Evolutionary conservation across 2,113 vertebrate species (phyloP).

Genomic region (Hydropotes inermis): DNA sequence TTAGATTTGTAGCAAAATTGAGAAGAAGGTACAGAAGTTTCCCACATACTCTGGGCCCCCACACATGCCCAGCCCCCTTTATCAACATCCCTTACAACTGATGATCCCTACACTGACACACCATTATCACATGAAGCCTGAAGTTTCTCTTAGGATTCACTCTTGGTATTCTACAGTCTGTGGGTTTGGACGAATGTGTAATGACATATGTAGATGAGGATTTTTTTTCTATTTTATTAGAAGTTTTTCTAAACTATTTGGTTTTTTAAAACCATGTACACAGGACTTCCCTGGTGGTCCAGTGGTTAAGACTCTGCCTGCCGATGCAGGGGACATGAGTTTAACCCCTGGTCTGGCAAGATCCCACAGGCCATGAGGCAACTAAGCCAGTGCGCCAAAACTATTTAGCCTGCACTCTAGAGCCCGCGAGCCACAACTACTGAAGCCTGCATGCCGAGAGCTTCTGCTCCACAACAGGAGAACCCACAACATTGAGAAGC

Average conservation of each 20-base stretch:
- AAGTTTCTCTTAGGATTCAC: background rate
- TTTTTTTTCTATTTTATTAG: background rate
- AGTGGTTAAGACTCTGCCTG: background rate
- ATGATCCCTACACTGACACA: background rate
- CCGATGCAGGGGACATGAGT: background rate
- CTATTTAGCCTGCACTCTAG: background rate
- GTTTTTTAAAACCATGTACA: background rate
- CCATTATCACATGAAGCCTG: background rate
- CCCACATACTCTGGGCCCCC: too few species aligned
- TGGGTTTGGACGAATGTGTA: background rate
- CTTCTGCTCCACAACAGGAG: background rate
- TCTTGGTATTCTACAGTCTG: background rate
- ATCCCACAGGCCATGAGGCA: background rate
- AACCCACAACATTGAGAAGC: background rate
- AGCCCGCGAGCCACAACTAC: background rate
- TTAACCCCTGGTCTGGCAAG: background rate
- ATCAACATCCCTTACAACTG: background rate
- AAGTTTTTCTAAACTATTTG: background rate
- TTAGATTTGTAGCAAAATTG: background rate
- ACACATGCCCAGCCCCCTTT: fast-evolving
- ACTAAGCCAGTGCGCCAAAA: background rate
- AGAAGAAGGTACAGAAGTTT: background rate
- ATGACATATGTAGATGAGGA: background rate
- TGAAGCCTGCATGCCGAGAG: background rate
- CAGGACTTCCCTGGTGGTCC: background rate